Percentiles rank a stretch among this genome's conserved stretches.
Evolutionary conservation across 2,888 invertebrate genomes (phyloP).

Genomic region (Pteria penguin): DNA sequence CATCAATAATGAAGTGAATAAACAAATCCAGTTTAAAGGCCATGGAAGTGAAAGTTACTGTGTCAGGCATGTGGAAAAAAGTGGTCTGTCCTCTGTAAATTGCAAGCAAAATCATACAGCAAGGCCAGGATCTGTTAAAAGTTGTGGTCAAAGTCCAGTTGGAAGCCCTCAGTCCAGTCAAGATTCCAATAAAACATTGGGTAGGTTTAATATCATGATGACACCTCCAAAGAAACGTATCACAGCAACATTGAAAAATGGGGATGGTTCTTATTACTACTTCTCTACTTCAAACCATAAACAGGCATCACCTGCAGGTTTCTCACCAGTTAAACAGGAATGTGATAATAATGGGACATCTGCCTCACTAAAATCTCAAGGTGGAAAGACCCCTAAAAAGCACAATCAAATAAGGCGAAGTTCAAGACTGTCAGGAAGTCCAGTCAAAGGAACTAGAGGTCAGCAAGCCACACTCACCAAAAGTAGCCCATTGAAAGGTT

Average conservation of each 20-base stretch:
- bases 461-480: not conserved
- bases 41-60: no score
- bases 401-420: not conserved
- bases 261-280: constrained; percentile 33
- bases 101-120: no score
- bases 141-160: not conserved
- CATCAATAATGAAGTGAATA: no score
- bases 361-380: not conserved
- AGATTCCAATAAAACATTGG: not conserved
- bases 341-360: not conserved
- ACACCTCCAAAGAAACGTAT: constrained; percentile 43
- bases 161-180: not conserved
- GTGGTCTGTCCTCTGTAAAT: no score
- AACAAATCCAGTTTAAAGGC: no score
- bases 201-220: not conserved
- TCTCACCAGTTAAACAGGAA: not conserved
- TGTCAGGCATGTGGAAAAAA: no score
- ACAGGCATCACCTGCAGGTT: not conserved
- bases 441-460: not conserved
- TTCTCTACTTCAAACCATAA: constrained; percentile 11
- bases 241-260: constrained; percentile 43
- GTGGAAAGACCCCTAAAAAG: constrained; percentile 28
- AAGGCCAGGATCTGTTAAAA: no score
- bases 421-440: constrained; percentile 3
- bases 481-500: not conserved